Conservation (phyloP, 92 coral and sea anemone genomes). For the Phenganax subtilis region DNA sequence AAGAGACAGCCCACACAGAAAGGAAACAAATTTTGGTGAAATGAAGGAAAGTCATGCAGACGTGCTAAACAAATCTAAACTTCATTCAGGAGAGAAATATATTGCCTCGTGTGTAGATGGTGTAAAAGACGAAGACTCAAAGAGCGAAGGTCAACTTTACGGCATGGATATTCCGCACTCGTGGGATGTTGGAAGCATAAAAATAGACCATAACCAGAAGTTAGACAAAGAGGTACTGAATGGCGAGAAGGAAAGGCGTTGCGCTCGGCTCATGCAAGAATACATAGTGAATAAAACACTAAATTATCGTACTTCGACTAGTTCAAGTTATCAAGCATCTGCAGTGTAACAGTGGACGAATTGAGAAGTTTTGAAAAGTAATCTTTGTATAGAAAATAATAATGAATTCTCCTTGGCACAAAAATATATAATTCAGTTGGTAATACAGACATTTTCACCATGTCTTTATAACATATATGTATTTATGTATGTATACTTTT, state of each 20-base stretch:
- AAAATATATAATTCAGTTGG: too few species aligned
- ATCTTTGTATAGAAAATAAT: too few species aligned
- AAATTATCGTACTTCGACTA: constrained; percentile 48
- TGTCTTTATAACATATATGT: too few species aligned
- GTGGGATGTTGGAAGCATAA: not conserved
- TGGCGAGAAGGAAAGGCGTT: constrained; percentile 77
- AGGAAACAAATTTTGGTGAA: constrained; percentile 7
- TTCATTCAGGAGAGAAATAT: constrained; percentile 40
- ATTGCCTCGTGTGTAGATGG: not conserved
- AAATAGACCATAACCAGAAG: not conserved
- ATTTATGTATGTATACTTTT: too few species aligned
- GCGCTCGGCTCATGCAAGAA: constrained; percentile 80
- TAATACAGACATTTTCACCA: too few species aligned
- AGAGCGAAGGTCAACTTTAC: not conserved
- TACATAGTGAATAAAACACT: constrained; percentile 69
- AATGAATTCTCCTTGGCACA: too few species aligned
- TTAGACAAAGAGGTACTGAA: constrained; percentile 1
- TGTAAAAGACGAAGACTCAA: not conserved
- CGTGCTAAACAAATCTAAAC: constrained; percentile 7
- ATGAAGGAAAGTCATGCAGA: constrained; percentile 2
- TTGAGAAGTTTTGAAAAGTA: too few species aligned
- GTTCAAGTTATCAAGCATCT: constrained; percentile 80
- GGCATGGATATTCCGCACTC: not conserved
- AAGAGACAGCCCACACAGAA: constrained; percentile 13
- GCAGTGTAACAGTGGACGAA: constrained; percentile 49